These are phyloP conservation scores for Eumaeus atala DNA, from an alignment of 1,140 invertebrate species.

Conservation along the genomic window DNA sequence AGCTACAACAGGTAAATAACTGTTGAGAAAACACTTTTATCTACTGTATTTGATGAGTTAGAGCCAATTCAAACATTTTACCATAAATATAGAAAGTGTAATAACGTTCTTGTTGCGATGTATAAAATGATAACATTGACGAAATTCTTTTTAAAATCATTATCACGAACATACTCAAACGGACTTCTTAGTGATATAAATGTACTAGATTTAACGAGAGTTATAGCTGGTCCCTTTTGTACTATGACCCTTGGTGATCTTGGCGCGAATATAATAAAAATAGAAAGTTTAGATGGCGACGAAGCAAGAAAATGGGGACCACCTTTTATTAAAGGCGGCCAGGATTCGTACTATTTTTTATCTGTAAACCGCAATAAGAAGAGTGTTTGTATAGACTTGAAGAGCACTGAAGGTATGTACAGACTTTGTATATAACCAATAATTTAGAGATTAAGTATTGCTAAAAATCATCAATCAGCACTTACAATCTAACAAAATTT, in stretches of 20 bases:
- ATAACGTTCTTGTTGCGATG: slow-evolving; percentile 10
- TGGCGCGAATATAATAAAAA: slow-evolving; percentile 95
- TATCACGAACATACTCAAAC: slow-evolving; percentile 19
- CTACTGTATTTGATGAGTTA: slow-evolving; percentile 45
- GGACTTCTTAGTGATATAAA: slow-evolving; percentile 76
- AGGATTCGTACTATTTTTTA: slow-evolving; percentile 90
- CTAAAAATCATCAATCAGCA: too few relatives aligned
- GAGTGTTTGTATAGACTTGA: slow-evolving; percentile 92
- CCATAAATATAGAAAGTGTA: slow-evolving; percentile 13
- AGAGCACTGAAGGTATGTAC: slow-evolving; percentile 73
- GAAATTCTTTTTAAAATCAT: slow-evolving; percentile 6
- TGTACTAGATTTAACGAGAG: slow-evolving; percentile 88
- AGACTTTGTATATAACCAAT: neutral
- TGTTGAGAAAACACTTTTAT: slow-evolving; percentile 37
- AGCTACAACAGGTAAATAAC: slow-evolving; percentile 53
- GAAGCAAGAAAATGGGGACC: slow-evolving; percentile 95
- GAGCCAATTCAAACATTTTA: slow-evolving; percentile 27
- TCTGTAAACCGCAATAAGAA: slow-evolving; percentile 96
- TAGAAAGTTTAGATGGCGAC: slow-evolving; percentile 89
- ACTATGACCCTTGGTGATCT: slow-evolving; percentile 95
- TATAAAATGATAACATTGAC: slow-evolving; percentile 10
- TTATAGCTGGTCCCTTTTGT: slow-evolving; percentile 90
- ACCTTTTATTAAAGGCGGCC: slow-evolving; percentile 84
- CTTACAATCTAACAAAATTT: too few relatives aligned
- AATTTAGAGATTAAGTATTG: too few relatives aligned